A percentile compares a stretch with the other conserved stretches of the same genome.
phyloP scores from a whole-genome alignment of 2,797 vertebrate species.

The Falco naumanni region DNA sequence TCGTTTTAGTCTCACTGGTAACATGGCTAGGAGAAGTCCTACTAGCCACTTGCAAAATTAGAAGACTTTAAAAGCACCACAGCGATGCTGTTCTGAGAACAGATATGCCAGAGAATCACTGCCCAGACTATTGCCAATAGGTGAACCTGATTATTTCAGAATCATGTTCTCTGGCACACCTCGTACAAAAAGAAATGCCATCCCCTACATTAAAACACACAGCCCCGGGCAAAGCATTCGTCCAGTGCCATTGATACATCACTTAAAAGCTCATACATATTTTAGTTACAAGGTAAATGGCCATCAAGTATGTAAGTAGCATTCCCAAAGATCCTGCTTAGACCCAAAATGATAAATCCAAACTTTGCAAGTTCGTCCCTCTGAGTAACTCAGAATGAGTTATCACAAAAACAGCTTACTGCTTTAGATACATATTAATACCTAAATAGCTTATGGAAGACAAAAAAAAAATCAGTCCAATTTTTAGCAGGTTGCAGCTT shows the following conservation, averaged over 20 bases:
- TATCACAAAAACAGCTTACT: background rate
- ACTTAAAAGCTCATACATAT: background rate
- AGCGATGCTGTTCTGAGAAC: background rate
- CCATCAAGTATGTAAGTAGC: background rate
- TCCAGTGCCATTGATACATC: background rate
- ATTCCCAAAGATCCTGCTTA: background rate
- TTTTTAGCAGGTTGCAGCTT: background rate
- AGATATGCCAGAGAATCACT: background rate
- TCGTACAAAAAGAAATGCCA: background rate
- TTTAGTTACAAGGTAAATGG: background rate
- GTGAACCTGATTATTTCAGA: background rate
- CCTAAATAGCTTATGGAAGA: background rate
- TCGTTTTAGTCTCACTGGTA: background rate
- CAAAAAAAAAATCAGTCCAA: background rate
- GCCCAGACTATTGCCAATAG: fast-evolving
- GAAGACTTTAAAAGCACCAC: background rate
- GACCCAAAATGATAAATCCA: background rate
- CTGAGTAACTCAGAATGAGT: background rate
- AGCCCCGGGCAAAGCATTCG: background rate
- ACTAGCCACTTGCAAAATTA: background rate
- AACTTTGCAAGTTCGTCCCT: background rate
- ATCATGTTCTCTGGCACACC: background rate
- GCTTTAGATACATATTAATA: background rate
- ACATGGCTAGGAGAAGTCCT: background rate
- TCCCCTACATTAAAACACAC: background rate